phyloP scores from a whole-genome alignment of 2,888 invertebrate genomes.

The Polymixis flavicincta region DNA sequence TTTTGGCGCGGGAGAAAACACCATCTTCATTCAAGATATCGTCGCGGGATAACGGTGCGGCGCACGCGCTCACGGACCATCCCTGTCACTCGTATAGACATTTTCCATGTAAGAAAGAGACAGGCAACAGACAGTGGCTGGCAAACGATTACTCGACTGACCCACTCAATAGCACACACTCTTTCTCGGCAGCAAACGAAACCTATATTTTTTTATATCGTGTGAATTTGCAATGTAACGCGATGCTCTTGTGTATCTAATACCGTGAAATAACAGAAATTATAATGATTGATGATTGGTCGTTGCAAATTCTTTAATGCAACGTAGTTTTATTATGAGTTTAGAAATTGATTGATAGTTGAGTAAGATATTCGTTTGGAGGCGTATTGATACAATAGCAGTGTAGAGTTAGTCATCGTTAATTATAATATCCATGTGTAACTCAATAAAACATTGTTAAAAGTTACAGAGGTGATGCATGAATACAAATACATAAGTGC shows the following conservation, averaged over 20 bases:
- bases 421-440: conserved; percentile 13
- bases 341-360: conserved; percentile 52
- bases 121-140: conserved; percentile 79
- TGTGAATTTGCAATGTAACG: conserved; percentile 86
- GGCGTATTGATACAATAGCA: conserved; percentile 18
- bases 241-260: conserved; percentile 74
- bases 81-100: conserved; percentile 66
- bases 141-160: conserved; percentile 90
- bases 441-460: conserved; percentile 7
- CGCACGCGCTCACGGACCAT: conserved; percentile 79
- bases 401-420: conserved; percentile 12
- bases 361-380: conserved; percentile 36
- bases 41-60: conserved; percentile 89
- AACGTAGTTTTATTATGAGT: conserved; percentile 56
- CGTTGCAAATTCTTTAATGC: conserved; percentile 66
- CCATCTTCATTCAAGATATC: conserved; percentile 91
- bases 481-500: background rate
- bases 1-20: conserved; percentile 90
- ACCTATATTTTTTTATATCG: conserved; percentile 90
- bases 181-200: conserved; percentile 90
- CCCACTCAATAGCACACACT: conserved; percentile 90
- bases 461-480: background rate
- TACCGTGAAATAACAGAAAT: conserved; percentile 84
- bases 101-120: conserved; percentile 71
- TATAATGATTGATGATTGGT: conserved; percentile 74